These are phyloP conservation scores for Enteromius viviparus DNA, from an alignment of 2,797 vertebrate genomes.

Conservation along the genomic window DNA sequence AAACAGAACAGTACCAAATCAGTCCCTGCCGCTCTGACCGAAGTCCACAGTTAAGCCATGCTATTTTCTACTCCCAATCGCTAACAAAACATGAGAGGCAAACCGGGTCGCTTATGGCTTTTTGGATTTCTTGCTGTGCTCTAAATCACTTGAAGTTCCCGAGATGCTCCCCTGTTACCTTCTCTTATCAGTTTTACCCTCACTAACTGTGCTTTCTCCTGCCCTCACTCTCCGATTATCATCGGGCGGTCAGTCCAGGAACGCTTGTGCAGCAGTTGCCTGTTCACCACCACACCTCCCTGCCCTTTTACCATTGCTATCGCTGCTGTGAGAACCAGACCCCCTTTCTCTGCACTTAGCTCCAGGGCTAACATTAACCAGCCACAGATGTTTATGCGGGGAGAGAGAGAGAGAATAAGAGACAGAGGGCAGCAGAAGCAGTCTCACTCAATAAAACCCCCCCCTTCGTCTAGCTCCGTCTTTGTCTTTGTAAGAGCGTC, in stretches of 20 bases:
- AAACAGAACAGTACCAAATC: slow-evolving; percentile 54
- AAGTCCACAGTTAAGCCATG: slow-evolving; percentile 48
- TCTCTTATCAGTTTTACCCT: slow-evolving; percentile 74
- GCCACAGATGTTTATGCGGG: slow-evolving; percentile 80
- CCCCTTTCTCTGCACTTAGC: slow-evolving; percentile 81
- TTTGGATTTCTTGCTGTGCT: slow-evolving; percentile 75
- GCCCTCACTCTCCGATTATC: slow-evolving; percentile 50
- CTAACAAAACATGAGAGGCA: slow-evolving; percentile 70
- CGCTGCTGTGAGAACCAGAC: slow-evolving; percentile 80
- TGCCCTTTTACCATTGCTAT: slow-evolving; percentile 81
- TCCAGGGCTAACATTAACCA: slow-evolving; percentile 86
- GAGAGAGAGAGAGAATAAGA: slow-evolving; percentile 54
- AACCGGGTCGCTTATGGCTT: slow-evolving; percentile 68
- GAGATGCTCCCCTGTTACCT: slow-evolving; percentile 77
- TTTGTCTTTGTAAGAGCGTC: slow-evolving; percentile 44
- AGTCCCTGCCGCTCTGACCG: slow-evolving; percentile 24
- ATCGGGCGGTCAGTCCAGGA: slow-evolving; percentile 70
- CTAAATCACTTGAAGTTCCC: slow-evolving; percentile 83
- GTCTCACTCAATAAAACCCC: slow-evolving; percentile 80
- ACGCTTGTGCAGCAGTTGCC: slow-evolving; percentile 63
- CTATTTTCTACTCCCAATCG: slow-evolving; percentile 65
- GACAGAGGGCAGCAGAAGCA: slow-evolving; percentile 72
- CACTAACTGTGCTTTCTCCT: slow-evolving; percentile 51
- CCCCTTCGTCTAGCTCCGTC: slow-evolving; percentile 62
- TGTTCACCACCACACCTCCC: slow-evolving; percentile 73